phyloP scores from a whole-genome alignment of 2,888 invertebrate species.

The Acrobeloides nanus region DNA sequence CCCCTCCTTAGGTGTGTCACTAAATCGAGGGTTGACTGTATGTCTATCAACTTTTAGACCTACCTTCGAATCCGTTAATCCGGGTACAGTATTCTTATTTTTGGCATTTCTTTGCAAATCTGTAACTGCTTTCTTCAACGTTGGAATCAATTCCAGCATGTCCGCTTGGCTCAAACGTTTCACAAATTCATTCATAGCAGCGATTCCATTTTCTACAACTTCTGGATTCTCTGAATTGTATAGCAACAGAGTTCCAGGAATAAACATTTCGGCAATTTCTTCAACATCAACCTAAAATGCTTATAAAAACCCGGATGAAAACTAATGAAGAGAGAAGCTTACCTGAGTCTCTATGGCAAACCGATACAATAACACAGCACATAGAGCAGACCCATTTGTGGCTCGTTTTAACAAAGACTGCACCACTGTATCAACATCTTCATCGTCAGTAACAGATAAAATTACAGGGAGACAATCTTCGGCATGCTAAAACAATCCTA shows the following conservation, averaged over 20 bases:
- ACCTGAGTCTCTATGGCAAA: no score
- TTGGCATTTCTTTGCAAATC: constrained; percentile 4
- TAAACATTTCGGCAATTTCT: constrained; percentile 26
- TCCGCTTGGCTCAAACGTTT: constrained; percentile 57
- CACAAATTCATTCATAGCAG: constrained; percentile 79
- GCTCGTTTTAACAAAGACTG: constrained; percentile 75
- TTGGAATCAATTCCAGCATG: constrained; percentile 16
- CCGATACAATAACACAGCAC: no score
- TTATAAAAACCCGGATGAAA: no score
- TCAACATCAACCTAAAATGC: constrained; percentile 13
- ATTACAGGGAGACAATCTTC: constrained; percentile 65
- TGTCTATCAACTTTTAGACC: no score
- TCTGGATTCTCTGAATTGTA: constrained; percentile 75
- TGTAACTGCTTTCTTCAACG: constrained; percentile 17
- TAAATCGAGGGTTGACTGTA: no score
- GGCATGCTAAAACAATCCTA: constrained; percentile 68
- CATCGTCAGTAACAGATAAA: constrained; percentile 73
- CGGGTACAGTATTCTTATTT: constrained; percentile 18
- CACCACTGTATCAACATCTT: constrained; percentile 77
- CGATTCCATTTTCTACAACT: constrained; percentile 78
- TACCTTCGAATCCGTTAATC: constrained; percentile 27
- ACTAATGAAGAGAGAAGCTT: no score
- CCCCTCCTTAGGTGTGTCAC: no score
- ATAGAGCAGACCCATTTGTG: no score
- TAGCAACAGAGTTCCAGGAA: constrained; percentile 34